A percentile compares a stretch with the other conserved stretches of the same genome.
Conservation (phyloP, 2,888 invertebrate genomes). For the Temnothorax rugatulus region DNA sequence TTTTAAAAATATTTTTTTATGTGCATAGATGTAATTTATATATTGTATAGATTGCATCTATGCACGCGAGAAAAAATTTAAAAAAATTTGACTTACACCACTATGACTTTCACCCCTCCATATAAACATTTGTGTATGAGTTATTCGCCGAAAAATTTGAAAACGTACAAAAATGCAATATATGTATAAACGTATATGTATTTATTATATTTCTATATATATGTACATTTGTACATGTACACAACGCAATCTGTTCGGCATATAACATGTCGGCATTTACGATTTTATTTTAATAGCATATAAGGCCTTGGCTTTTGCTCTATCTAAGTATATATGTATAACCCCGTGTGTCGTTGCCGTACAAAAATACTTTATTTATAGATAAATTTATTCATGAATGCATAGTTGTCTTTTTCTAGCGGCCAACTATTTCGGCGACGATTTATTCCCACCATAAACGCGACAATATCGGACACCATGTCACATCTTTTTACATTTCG, state of each 20-base stretch:
- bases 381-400: conserved; percentile 15
- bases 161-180: no score
- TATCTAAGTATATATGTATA: background rate
- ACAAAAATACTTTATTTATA: background rate
- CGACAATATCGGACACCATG: background rate
- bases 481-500: background rate
- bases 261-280: background rate
- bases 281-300: background rate
- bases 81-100: no score
- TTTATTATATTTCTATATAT: background rate
- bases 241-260: background rate
- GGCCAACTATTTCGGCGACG: background rate
- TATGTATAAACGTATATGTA: background rate
- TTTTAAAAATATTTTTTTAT: no score
- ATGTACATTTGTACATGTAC: no score
- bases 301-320: conserved; percentile 2
- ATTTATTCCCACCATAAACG: background rate
- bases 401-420: background rate
- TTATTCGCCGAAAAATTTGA: no score
- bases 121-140: background rate
- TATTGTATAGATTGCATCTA: no score
- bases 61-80: no score
- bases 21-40: no score
- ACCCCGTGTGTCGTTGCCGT: background rate
- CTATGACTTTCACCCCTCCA: no score